Conservation (phyloP, 1,140 invertebrate genomes). For the Drosophila aff. region DNA sequence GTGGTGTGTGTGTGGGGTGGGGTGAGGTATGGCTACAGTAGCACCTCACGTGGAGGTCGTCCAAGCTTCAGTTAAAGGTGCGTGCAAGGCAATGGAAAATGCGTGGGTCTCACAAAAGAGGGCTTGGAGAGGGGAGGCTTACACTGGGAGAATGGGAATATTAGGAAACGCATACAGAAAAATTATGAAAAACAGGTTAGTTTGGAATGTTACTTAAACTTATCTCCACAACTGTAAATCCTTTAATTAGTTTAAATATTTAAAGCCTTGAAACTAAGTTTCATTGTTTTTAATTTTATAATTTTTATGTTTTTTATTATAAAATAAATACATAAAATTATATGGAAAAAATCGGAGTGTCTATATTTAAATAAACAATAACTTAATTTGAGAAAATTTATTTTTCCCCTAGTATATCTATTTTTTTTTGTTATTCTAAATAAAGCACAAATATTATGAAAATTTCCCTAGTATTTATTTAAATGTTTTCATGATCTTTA, state of each 20-base stretch:
- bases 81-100: slow-evolving; percentile 57
- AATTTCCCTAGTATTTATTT: too few species aligned
- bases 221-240: neutral
- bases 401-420: too few species aligned
- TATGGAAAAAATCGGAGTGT: too few species aligned
- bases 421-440: too few species aligned
- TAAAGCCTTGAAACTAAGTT: neutral
- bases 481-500: too few species aligned
- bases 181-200: neutral
- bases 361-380: too few species aligned
- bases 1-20: neutral
- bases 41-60: slow-evolving; percentile 66
- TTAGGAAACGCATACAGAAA: neutral
- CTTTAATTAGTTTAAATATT: neutral
- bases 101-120: slow-evolving; percentile 45
- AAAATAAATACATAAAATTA: too few species aligned
- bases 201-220: too few species aligned
- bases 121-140: neutral
- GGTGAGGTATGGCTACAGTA: slow-evolving; percentile 20
- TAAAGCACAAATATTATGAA: too few species aligned
- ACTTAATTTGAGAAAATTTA: too few species aligned
- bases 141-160: slow-evolving; percentile 3
- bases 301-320: neutral
- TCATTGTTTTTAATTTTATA: neutral
- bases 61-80: slow-evolving; percentile 51